These are phyloP conservation scores for Ips typographus DNA, from an alignment of 1,140 invertebrate species.

Conservation along the genomic window DNA sequence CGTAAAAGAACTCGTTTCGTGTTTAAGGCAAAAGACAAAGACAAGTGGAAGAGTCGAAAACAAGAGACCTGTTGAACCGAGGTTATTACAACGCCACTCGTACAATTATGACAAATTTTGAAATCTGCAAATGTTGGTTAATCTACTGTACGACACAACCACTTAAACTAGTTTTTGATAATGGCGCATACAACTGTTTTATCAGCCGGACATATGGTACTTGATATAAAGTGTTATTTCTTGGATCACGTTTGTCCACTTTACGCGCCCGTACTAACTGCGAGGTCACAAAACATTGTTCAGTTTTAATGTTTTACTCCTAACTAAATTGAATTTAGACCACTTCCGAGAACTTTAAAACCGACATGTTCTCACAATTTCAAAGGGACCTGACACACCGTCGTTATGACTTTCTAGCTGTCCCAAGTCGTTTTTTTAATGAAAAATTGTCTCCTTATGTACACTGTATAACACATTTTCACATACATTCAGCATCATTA, in stretches of 20 bases:
- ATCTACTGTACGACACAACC: constrained; percentile 31
- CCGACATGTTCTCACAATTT: constrained; percentile 32
- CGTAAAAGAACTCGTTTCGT: constrained; percentile 32
- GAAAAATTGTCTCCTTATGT: no score
- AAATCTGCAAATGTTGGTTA: constrained; percentile 26
- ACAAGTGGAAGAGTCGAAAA: constrained; percentile 35
- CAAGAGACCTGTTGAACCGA: constrained; percentile 34
- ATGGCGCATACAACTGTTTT: constrained; percentile 39
- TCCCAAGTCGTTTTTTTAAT: no score
- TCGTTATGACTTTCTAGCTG: no score
- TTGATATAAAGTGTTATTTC: constrained; percentile 33
- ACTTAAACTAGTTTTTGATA: constrained; percentile 41
- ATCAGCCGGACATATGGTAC: constrained; percentile 39
- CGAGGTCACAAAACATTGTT: constrained; percentile 40
- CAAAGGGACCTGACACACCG: constrained; percentile 26
- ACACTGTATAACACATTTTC: no score
- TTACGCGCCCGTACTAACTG: constrained; percentile 30
- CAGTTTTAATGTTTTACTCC: constrained; percentile 28
- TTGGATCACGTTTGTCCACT: constrained; percentile 47
- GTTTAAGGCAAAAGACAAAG: constrained; percentile 28
- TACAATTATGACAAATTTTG: constrained; percentile 38
- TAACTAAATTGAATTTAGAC: constrained; percentile 35
- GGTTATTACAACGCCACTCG: constrained; percentile 26
- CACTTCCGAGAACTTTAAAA: constrained; percentile 38
- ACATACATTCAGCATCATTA: no score